phyloP scores from a whole-genome alignment of 2,797 vertebrate genomes.

The Aplochiton taeniatus region DNA sequence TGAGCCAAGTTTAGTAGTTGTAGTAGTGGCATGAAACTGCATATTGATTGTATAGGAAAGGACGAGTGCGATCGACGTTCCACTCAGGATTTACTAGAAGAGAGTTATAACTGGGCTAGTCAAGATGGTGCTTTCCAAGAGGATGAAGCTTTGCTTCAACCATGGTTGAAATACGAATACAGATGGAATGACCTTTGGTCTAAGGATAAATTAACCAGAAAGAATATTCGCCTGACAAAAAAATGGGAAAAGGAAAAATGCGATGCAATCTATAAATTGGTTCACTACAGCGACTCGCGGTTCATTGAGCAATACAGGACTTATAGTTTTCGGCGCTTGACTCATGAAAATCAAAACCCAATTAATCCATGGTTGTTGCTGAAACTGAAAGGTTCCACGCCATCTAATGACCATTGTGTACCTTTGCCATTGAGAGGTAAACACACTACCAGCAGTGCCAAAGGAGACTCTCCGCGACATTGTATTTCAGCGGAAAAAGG shows the following conservation, averaged over 20 bases:
- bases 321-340: neutral
- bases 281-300: neutral
- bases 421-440: no score
- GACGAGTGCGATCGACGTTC: neutral
- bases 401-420: neutral
- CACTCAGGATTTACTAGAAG: neutral
- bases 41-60: conserved; percentile 3
- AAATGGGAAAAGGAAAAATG: neutral
- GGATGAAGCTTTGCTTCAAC: neutral
- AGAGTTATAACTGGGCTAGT: neutral
- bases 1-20: neutral
- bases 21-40: conserved; percentile 1
- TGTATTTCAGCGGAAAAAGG: neutral
- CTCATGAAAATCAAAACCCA: neutral
- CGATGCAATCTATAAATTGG: neutral
- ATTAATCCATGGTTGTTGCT: conserved; percentile 5
- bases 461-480: conserved; percentile 1
- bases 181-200: neutral
- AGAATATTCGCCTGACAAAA: neutral
- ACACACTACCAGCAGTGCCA: neutral
- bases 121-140: no score
- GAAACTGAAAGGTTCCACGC: neutral
- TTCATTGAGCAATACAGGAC: conserved; percentile 4
- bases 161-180: neutral
- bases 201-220: neutral